These are phyloP conservation scores for Falco novaeseelandiae DNA, from an alignment of 2,797 vertebrate genomes.

Conservation along the genomic window DNA sequence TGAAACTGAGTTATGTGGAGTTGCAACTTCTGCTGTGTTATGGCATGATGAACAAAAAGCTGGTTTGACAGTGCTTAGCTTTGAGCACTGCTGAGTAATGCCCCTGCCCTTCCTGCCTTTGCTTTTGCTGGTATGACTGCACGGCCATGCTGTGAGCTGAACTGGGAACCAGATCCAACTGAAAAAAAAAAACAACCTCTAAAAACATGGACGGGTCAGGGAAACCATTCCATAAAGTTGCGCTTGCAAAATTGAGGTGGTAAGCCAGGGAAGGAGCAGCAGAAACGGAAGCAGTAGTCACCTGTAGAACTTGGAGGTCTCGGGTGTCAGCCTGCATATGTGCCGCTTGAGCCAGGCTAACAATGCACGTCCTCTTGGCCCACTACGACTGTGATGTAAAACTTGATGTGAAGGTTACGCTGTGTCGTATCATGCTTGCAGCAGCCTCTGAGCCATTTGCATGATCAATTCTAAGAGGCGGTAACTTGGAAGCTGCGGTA, in stretches of 20 bases:
- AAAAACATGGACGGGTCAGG: neutral
- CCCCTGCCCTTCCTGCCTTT: neutral
- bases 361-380: neutral
- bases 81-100: neutral
- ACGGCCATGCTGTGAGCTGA: neutral
- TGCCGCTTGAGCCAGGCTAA: neutral
- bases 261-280: neutral
- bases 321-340: neutral
- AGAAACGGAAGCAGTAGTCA: neutral
- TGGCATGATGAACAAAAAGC: neutral
- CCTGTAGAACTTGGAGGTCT: neutral
- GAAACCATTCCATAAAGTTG: neutral
- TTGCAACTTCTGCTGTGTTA: neutral
- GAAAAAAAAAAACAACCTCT: neutral
- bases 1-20: neutral
- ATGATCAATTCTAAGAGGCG: neutral
- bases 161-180: neutral
- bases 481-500: neutral
- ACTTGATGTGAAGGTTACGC: neutral
- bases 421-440: neutral
- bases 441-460: neutral
- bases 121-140: neutral
- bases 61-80: neutral
- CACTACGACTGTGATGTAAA: neutral
- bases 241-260: neutral